phyloP scores from a whole-genome alignment of 1,140 invertebrate species.

The Rhagoletis pomonella region DNA sequence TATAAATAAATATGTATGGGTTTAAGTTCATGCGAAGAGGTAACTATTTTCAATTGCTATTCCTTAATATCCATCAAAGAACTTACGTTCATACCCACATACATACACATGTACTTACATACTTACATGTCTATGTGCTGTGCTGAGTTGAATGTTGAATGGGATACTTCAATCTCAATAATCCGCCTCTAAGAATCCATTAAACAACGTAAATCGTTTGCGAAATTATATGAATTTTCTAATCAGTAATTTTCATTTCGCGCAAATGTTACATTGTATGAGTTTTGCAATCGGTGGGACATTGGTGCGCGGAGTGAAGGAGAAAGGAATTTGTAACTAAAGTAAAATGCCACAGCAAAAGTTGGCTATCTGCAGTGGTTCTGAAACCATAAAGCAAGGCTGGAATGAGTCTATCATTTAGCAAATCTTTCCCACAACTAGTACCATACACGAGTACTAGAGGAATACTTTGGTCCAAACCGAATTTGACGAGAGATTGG shows the following conservation, averaged over 20 bases:
- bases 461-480: too few species aligned
- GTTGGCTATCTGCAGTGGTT: background rate
- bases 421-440: too few species aligned
- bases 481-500: too few species aligned
- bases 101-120: too few species aligned
- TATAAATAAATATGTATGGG: background rate
- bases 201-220: constrained; percentile 54
- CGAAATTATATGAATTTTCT: constrained; percentile 56
- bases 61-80: background rate
- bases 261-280: constrained; percentile 53
- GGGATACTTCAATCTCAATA: constrained; percentile 26
- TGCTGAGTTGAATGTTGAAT: constrained; percentile 3
- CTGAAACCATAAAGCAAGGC: background rate
- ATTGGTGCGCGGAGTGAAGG: background rate
- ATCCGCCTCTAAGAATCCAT: constrained; percentile 55
- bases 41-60: background rate
- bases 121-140: too few species aligned
- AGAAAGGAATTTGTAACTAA: background rate
- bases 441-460: too few species aligned
- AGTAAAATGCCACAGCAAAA: background rate
- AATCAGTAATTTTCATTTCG: constrained; percentile 56
- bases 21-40: background rate
- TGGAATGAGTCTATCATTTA: too few species aligned
- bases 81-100: too few species aligned
- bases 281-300: background rate